Evolutionary conservation across 2,113 vertebrate genomes (phyloP), one percentile per base, ranked within the genome.

Genomic region (Octodon degus): DNA sequence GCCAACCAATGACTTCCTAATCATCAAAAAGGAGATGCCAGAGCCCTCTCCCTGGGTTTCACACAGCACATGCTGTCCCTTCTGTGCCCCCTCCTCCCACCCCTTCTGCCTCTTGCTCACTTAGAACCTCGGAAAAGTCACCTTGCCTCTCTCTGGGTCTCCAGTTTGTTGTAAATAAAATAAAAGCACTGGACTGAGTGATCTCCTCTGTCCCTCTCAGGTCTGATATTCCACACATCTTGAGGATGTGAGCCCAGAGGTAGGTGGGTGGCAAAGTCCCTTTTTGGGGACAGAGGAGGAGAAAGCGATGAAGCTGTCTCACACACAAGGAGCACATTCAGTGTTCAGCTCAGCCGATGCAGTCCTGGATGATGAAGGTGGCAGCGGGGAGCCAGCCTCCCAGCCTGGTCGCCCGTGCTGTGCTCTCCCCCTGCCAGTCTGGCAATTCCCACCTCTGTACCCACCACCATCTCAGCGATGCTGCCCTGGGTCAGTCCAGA

Each of bases 361-460:
- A 1, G 12, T 53, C 47, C 77, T 24, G 5, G 16, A 10, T 0
- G 20, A 34, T 5, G 0, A 67, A 10, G 5, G 47, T 34, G 55
- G 55, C 4, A 55, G n/a, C 86, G 27, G 43, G 53, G 37, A 43
- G 65, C 17, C n/a, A 3, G 17, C 16, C 70, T 50, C 5, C 20
- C 14, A 22, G 32, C 32, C n/a, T 0, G 12, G 74, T 12, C 74
- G n/a, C 32, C 0, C 0, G 13, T 14, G 65, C 27, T 43, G 53
- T 32, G 27, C 62, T 5, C 58, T 34, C 86, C 58, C 60, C 13
- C 7, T 13, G 7, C n/a, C 4, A 19, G 40, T 27, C 47, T 30
- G 12, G 62, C 0, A 20, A 62, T 25, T 47, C 62, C 53, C 37
- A 30, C 79, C 68, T 80, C 40, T 20, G 32, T n/a, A 60, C 62